These are phyloP conservation scores for Platalea minor DNA, from an alignment of 2,797 vertebrate species.

Conservation along the genomic window DNA sequence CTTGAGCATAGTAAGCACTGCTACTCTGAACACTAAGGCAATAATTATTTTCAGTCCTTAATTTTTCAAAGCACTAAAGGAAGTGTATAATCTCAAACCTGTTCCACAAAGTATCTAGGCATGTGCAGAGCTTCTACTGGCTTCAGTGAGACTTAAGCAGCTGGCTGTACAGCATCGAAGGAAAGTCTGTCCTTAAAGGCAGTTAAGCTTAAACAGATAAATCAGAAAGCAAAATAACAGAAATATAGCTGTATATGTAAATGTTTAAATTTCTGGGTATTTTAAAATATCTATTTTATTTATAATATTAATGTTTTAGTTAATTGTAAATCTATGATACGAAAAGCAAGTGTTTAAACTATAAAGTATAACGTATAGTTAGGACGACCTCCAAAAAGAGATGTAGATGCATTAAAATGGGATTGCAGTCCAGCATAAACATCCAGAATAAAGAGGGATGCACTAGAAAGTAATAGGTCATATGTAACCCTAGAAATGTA, in stretches of 20 bases:
- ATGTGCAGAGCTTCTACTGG: neutral
- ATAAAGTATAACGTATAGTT: neutral
- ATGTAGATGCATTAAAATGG: neutral
- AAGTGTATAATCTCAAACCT: neutral
- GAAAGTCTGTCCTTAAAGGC: neutral
- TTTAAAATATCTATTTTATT: neutral
- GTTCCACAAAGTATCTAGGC: neutral
- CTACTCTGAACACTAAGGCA: neutral
- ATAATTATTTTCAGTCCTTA: neutral
- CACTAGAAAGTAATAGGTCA: neutral
- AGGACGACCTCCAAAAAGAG: neutral
- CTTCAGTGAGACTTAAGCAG: neutral
- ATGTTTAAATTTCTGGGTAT: neutral
- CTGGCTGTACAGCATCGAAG: rapidly evolving
- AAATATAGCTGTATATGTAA: neutral
- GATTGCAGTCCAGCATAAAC: neutral
- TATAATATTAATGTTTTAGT: neutral
- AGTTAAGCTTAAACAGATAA: neutral
- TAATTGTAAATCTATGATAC: neutral
- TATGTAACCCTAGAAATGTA: neutral
- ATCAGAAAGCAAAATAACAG: neutral
- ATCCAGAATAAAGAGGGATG: neutral
- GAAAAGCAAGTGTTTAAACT: neutral
- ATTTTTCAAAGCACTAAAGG: neutral
- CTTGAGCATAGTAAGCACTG: neutral